Evolutionary conservation across 23 tunicate genomes (phyloP), one percentile per base, ranked within the genome.

Genomic region (Halocynthia aurantium): DNA sequence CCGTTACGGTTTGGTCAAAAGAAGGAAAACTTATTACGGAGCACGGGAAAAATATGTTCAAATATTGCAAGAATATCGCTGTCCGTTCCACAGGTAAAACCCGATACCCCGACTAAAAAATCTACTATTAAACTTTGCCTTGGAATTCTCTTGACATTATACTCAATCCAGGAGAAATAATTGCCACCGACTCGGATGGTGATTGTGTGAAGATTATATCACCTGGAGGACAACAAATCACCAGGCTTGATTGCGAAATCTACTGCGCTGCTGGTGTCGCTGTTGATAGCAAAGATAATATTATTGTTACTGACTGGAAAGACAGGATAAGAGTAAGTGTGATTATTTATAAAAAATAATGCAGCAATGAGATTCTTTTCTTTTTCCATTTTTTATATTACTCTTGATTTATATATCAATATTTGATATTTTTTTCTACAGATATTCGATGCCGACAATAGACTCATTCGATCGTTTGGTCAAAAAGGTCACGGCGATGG

Each of bases 1-100:
- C 87, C 73, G 91, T 91, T 10, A 91, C 97, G 51, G 97, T 91
- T 50, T 91, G 97, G 97, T 66, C 91, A 62, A 91, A 91, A 57
- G 91, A 91, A 17, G 97, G 97, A 0, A 91, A 91, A 68, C 84
- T 91, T 53, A 52, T 91, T 70, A 75, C 52, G 9, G 97, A 91
- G 54, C 97, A 91, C 54, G 97, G 97, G 44, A 91, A 77, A 70
- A 77, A 72, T 55, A 85, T 91, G 91, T 85, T 91, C 63, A 91
- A 91, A 77, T 91, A 77, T 77, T 89, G 93, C 60, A 91, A 91
- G 76, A 74, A 81, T 52, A 21, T 91, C 18, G 91, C 97, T 7
- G 90, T 85, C 57, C 67, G 97, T 50, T 91, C 97, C 6, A 91
- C 90, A 72, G 97, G 97, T 91, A 72, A 31, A 31, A 31, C 44